A percentile compares a stretch with the other conserved stretches of the same genome.
Evolutionary conservation across 2,113 vertebrate genomes (phyloP).

Genomic region (Phylloscopus trochilus): DNA sequence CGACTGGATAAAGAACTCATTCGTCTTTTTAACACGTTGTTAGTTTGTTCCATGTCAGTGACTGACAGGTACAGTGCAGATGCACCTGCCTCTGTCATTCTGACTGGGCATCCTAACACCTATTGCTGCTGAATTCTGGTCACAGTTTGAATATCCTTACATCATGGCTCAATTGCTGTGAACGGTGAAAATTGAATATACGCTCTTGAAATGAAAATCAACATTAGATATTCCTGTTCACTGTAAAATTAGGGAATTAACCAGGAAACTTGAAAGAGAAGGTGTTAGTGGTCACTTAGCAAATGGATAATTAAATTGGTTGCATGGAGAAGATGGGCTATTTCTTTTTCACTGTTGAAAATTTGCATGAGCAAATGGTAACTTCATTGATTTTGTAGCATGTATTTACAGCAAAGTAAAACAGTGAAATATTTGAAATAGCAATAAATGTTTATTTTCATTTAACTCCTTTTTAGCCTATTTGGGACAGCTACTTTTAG

Average conservation of each 20-base stretch:
- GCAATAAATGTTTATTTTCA: background rate
- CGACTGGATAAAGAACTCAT: slow-evolving; percentile 88
- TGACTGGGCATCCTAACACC: background rate
- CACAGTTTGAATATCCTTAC: background rate
- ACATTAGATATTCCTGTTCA: background rate
- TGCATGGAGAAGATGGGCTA: background rate
- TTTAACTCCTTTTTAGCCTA: background rate
- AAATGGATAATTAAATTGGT: background rate
- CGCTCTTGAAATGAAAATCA: background rate
- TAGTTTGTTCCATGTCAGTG: slow-evolving; percentile 73
- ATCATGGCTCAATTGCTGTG: background rate
- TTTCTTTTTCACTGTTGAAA: background rate
- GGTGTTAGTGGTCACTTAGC: background rate
- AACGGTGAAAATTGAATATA: background rate
- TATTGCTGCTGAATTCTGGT: background rate
- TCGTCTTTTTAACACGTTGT: slow-evolving; percentile 79
- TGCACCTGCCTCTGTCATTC: background rate
- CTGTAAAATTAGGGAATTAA: background rate
- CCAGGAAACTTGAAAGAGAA: background rate
- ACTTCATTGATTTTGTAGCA: background rate
- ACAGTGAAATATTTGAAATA: background rate
- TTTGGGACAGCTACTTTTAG: background rate
- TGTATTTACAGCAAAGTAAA: background rate
- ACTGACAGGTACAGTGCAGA: slow-evolving; percentile 82
- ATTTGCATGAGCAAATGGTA: background rate